Conservation (phyloP, 2,113 vertebrate species). For the Cynoglossus semilaevis region DNA sequence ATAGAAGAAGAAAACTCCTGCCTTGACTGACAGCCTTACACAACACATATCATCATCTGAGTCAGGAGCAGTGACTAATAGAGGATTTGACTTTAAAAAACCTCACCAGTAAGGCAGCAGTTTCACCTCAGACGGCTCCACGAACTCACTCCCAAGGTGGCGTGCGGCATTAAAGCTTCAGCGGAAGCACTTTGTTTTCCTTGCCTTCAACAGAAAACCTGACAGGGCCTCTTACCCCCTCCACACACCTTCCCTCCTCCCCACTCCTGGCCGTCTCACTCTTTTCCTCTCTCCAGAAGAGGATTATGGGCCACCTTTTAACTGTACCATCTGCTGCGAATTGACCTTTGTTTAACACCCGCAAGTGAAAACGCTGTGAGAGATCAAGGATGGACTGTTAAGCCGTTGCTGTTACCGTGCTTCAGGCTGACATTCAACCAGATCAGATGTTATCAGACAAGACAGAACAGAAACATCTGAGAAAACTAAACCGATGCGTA, state of each 20-base stretch:
- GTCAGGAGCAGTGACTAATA: background rate
- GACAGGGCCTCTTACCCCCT: background rate
- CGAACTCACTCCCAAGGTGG: conserved; percentile 3
- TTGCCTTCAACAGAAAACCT: background rate
- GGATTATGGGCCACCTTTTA: conserved; percentile 60
- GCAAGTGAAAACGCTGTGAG: conserved; percentile 35
- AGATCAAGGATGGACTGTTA: conserved; percentile 11
- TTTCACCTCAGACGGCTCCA: conserved; percentile 19
- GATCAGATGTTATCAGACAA: conserved; percentile 27
- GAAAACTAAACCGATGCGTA: background rate
- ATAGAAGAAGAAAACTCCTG: no score
- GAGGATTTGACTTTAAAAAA: conserved; percentile 21
- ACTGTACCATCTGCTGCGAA: conserved; percentile 58
- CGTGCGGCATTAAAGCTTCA: conserved; percentile 1
- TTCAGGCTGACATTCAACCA: background rate
- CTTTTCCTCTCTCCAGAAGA: conserved; percentile 3
- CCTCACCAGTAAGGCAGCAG: conserved; percentile 6
- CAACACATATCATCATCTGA: background rate
- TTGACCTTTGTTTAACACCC: conserved; percentile 52
- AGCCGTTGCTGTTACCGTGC: background rate
- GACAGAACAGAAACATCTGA: background rate
- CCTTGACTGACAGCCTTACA: background rate
- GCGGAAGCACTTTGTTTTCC: conserved; percentile 21
- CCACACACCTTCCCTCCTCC: background rate
- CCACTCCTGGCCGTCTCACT: background rate